phyloP scores from a whole-genome alignment of 2,888 invertebrate genomes.

The Ormyrus thymus region DNA sequence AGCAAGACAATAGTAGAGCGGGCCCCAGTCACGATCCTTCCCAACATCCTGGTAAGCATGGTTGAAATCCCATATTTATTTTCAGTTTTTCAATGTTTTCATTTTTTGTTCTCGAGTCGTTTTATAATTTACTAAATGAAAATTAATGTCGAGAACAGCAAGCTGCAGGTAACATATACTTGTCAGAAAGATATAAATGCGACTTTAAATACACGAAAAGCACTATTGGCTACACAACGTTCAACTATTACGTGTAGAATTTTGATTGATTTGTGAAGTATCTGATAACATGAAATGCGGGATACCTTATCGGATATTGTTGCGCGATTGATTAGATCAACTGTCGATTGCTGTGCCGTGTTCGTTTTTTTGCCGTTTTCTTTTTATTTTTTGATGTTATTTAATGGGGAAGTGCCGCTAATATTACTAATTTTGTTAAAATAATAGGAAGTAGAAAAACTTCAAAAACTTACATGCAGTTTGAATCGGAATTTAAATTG shows the following conservation, averaged over 20 bases:
- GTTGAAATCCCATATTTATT: neutral
- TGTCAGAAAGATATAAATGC: constrained; percentile 14
- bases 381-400: constrained; percentile 48
- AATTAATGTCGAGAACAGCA: constrained; percentile 49
- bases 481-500: no score
- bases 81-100: constrained; percentile 20
- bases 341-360: constrained; percentile 41
- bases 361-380: constrained; percentile 49
- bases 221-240: neutral
- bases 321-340: constrained; percentile 6
- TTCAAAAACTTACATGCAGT: no score
- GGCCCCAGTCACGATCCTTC: constrained; percentile 80
- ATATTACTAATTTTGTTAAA: no score
- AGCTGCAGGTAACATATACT: constrained; percentile 16
- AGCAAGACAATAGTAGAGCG: constrained; percentile 82
- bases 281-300: constrained; percentile 14
- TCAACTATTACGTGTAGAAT: constrained; percentile 27
- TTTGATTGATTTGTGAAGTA: constrained; percentile 18
- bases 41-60: constrained; percentile 80
- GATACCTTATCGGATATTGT: constrained; percentile 2
- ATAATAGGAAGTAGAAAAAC: no score
- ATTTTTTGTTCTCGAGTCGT: constrained; percentile 22
- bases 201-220: neutral
- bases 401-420: neutral
- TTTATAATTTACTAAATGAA: constrained; percentile 39